phyloP scores from a whole-genome alignment of 2,888 invertebrate species.

The Drosophila subquinaria region DNA sequence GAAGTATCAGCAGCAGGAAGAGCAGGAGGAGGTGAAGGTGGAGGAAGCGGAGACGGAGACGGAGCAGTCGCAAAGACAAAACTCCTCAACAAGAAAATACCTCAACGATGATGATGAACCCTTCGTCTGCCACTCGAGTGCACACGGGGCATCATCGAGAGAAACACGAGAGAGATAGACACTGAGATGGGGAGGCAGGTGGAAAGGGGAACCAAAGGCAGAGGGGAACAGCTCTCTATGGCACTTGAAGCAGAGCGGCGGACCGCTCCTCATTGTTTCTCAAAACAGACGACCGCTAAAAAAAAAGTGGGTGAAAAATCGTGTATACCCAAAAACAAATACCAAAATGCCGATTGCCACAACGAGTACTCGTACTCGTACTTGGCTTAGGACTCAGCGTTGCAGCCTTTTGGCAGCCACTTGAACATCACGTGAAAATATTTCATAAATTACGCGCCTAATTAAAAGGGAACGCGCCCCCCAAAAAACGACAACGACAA shows the following conservation, averaged over 20 bases:
- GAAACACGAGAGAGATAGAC: constrained; percentile 28
- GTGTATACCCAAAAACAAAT: constrained; percentile 14
- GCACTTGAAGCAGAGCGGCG: constrained; percentile 59
- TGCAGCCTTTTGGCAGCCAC: constrained; percentile 72
- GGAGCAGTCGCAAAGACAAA: constrained; percentile 66
- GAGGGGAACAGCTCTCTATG: constrained; percentile 41
- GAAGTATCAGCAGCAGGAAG: constrained; percentile 1
- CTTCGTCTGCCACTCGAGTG: constrained; percentile 73
- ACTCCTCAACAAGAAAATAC: constrained; percentile 78
- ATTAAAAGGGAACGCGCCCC: constrained; percentile 63
- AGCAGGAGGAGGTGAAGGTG: neutral
- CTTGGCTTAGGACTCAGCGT: constrained; percentile 48
- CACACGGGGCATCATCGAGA: constrained; percentile 47
- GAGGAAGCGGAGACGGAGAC: constrained; percentile 1
- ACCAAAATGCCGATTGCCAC: constrained; percentile 56
- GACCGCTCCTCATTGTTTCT: constrained; percentile 55
- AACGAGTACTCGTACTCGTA: constrained; percentile 20
- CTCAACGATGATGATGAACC: constrained; percentile 77
- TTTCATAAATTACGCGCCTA: constrained; percentile 79
- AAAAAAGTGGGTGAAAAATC: constrained; percentile 69
- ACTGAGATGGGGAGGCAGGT: neutral
- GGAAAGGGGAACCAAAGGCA: neutral
- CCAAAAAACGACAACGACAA: neutral
- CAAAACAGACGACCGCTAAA: constrained; percentile 50
- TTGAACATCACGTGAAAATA: constrained; percentile 74